Base-by-base conservation (phyloP, 2,888 invertebrate genomes). In the Tetragonula carbonaria region DNA sequence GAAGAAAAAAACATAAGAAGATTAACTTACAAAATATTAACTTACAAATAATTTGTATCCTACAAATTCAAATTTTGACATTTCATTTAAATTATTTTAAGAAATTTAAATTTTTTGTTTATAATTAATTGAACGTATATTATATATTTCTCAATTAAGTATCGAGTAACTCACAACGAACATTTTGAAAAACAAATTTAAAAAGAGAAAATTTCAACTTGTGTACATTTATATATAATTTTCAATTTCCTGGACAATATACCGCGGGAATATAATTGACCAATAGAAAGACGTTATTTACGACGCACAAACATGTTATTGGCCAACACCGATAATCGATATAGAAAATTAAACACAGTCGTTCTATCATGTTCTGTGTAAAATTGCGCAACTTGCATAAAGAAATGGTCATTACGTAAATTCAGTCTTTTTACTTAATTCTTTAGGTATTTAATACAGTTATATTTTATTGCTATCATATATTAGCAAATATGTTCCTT, bases 231-330 rank as follows among this genome's bases (percentile, higher is more conserved):
- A 51, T 21, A 45, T 57, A 23, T 2, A 53, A 57, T 62, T 50
- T 68, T 45, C 14, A 53, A 65, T 62, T 63, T n/a, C 28, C 38
- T 8, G 1, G 14, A 76, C 63, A 33, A 33, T 55, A 6, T 80
- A 82, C 65, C 88, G 91, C 92, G 92, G 91, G 88, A 92, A 91
- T 82, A 0, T 21, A 3, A 63, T 50, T 14, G 66, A 33, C 93
- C 91, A 93, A 93, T 92, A 74, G n/a, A 28, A 6, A 2, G 6
- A 8, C 71, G 74, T 87, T 90, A 86, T 88, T 91, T 92, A 90
- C 93, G 92, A 92, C 93, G 93, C 93, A 93, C 87, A 92, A 92
- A 78, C 86, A 23, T 63, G 62, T 53, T 72, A 93, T 93, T 92
- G 92, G 92, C 68, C 50, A 67, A 68, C 18, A 3, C 21, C 28